Conservation (phyloP, 1,140 invertebrate species). For the Cherax quadricarinatus region DNA sequence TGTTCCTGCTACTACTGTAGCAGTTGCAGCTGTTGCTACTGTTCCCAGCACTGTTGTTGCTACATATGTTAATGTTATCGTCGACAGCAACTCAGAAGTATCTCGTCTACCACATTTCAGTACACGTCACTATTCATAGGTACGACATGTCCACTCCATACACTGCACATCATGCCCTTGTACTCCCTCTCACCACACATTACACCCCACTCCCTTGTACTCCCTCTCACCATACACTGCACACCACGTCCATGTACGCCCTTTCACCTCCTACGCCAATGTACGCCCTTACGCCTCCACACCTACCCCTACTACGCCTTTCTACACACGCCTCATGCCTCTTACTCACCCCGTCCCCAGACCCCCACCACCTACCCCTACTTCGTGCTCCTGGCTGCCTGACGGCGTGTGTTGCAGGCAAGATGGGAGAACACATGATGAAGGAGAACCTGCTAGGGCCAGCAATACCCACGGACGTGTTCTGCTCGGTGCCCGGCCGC, state of each 20-base stretch:
- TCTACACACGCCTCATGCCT: background rate
- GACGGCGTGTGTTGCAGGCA: conserved; percentile 58
- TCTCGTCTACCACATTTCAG: background rate
- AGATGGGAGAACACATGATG: conserved; percentile 70
- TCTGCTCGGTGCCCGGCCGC: conserved; percentile 97
- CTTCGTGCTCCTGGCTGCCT: background rate
- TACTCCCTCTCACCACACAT: background rate
- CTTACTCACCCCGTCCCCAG: background rate
- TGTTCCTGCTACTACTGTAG: background rate
- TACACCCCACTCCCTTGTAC: too few species aligned
- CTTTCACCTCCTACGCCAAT: background rate
- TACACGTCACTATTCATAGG: background rate
- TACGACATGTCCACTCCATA: background rate
- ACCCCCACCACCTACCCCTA: conserved; percentile 10
- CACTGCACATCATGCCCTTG: background rate
- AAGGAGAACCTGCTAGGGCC: conserved; percentile 75
- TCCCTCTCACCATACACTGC: background rate
- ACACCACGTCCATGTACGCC: background rate
- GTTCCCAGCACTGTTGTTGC: background rate
- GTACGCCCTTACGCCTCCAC: background rate
- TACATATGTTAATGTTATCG: background rate
- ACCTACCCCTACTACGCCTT: background rate
- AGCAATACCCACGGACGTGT: conserved; percentile 78
- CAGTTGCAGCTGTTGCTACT: background rate
- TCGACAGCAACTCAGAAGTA: too few species aligned